phyloP scores from a whole-genome alignment of 1,140 invertebrate species.

The Drosophila pseudoobscura region DNA sequence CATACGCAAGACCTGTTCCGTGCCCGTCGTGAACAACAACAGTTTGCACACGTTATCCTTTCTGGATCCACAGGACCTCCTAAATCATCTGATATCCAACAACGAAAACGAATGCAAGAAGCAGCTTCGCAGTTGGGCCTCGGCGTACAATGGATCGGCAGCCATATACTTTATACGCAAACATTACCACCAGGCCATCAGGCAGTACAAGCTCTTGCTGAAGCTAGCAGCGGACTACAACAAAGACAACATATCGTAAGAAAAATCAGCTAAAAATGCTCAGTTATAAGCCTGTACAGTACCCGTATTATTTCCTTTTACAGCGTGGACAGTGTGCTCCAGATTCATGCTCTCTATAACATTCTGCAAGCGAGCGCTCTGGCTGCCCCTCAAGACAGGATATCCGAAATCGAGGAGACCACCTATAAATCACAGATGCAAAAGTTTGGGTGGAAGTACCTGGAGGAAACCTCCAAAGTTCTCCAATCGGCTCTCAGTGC shows the following conservation, averaged over 20 bases:
- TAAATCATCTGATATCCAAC: slow-evolving; percentile 87
- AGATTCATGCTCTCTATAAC: slow-evolving; percentile 89
- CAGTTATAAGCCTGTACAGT: background rate
- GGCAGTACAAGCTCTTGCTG: slow-evolving; percentile 86
- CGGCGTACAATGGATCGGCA: slow-evolving; percentile 87
- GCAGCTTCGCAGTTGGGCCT: slow-evolving; percentile 86
- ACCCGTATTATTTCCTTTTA: slow-evolving; percentile 3
- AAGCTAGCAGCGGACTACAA: slow-evolving; percentile 68
- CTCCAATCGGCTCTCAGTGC: slow-evolving; percentile 30
- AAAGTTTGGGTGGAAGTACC: slow-evolving; percentile 86
- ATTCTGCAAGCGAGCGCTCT: slow-evolving; percentile 77
- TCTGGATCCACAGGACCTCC: slow-evolving; percentile 86
- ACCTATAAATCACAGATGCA: slow-evolving; percentile 45
- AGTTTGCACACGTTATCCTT: slow-evolving; percentile 52
- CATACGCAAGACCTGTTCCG: slow-evolving; percentile 89
- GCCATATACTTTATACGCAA: slow-evolving; percentile 86
- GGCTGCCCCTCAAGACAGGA: background rate
- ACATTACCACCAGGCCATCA: slow-evolving; percentile 85
- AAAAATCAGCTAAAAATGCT: no score
- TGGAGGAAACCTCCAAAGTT: slow-evolving; percentile 72
- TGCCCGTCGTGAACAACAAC: slow-evolving; percentile 85
- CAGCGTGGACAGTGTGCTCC: slow-evolving; percentile 84
- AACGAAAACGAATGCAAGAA: slow-evolving; percentile 88
- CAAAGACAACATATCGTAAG: slow-evolving; percentile 60
- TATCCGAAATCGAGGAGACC: slow-evolving; percentile 10